Conservation (phyloP, 64 coral and sea anemone species). For the Stichodactyla mertensii region DNA sequence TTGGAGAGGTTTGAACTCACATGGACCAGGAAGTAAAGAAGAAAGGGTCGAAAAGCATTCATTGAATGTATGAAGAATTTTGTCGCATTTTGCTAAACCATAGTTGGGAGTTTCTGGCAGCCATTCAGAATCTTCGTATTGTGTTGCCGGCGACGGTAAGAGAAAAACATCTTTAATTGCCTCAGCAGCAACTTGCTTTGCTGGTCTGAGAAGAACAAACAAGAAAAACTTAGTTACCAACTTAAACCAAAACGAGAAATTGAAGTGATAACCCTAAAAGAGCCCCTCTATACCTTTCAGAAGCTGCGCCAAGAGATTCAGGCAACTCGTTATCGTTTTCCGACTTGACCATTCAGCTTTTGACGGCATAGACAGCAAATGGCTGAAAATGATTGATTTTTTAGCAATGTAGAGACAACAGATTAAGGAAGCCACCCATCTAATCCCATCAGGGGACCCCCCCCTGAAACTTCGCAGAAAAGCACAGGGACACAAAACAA, state of each 20-base stretch:
- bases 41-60: too few relatives aligned
- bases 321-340: background rate
- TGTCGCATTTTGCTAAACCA: too few relatives aligned
- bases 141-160: too few relatives aligned
- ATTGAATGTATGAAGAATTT: too few relatives aligned
- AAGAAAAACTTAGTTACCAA: background rate
- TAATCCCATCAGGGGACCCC: too few relatives aligned
- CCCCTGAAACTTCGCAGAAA: too few relatives aligned
- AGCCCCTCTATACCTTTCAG: background rate
- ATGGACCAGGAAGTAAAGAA: too few relatives aligned
- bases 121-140: too few relatives aligned
- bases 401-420: background rate
- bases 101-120: too few relatives aligned
- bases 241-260: background rate
- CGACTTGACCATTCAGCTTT: background rate
- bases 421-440: background rate
- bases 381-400: background rate
- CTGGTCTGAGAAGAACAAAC: background rate
- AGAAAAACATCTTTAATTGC: constrained; percentile 3
- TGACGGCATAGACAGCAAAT: constrained; percentile 17
- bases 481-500: too few relatives aligned
- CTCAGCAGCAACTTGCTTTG: constrained; percentile 4
- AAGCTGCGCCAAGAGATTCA: background rate
- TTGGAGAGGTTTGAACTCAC: too few relatives aligned
- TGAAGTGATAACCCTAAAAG: background rate